Percentiles rank a stretch among this genome's conserved stretches.
Conservation (phyloP, 2,888 invertebrate species). For the Limnephilus marmoratus region DNA sequence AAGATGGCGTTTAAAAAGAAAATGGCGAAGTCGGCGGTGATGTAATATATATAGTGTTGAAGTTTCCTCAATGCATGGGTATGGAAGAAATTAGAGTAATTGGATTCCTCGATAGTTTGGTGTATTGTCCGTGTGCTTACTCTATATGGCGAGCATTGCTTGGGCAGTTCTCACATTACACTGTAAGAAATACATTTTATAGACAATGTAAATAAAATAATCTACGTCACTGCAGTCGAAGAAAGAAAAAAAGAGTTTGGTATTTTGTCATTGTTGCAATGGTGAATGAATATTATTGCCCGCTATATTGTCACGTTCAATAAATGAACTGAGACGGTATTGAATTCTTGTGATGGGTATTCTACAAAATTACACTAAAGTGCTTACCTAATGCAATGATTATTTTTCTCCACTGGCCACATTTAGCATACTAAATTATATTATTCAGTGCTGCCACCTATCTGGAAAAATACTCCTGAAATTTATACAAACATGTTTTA, state of each 20-base stretch:
- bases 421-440: background rate
- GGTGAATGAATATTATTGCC: conserved; percentile 48
- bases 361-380: background rate
- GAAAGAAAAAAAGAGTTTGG: conserved; percentile 40
- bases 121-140: conserved; percentile 60
- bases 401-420: background rate
- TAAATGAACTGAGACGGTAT: background rate
- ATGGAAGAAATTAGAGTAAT: conserved; percentile 5
- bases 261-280: conserved; percentile 43
- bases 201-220: conserved; percentile 63
- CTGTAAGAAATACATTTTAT: conserved; percentile 64
- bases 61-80: background rate
- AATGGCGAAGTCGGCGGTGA: background rate
- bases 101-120: conserved; percentile 51
- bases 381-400: background rate
- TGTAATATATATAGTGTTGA: background rate
- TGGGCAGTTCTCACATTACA: conserved; percentile 59
- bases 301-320: conserved; percentile 41
- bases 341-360: background rate
- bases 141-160: conserved; percentile 57
- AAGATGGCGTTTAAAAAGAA: background rate
- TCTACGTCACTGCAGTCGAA: conserved; percentile 46
- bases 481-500: background rate
- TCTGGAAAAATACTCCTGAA: background rate
- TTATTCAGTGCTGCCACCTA: background rate